Evolutionary conservation across 2,888 invertebrate species (phyloP).

Genomic region (Ormyrus rosae): DNA sequence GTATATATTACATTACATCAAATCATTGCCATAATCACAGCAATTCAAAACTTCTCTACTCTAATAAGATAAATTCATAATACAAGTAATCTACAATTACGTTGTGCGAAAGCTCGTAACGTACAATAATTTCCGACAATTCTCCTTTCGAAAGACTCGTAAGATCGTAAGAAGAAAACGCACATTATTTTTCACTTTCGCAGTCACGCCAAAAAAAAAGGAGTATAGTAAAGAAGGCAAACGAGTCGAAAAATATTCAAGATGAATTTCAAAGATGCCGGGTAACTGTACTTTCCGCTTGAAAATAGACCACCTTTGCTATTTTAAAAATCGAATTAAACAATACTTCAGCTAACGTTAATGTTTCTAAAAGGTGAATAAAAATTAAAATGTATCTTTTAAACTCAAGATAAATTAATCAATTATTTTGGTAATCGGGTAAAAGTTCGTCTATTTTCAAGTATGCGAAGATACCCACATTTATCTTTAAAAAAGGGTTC

Average conservation of each 20-base stretch:
- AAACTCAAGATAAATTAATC: neutral
- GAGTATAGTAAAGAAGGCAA: neutral
- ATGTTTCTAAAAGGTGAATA: neutral
- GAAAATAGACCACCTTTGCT: constrained; percentile 7
- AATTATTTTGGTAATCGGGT: too few species aligned
- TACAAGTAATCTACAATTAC: too few species aligned
- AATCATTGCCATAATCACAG: too few species aligned
- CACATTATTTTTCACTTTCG: constrained; percentile 37
- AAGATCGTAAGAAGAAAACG: constrained; percentile 24
- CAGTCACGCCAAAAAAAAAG: constrained; percentile 20
- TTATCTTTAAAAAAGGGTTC: constrained; percentile 3
- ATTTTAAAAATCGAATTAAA: neutral
- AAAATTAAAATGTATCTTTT: neutral
- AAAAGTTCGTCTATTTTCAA: constrained; percentile 16
- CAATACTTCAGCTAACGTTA: neutral
- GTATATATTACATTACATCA: constrained; percentile 14
- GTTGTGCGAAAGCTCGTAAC: neutral
- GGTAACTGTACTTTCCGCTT: constrained; percentile 11
- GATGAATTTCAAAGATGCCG: neutral
- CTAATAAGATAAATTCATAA: too few species aligned
- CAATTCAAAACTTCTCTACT: too few species aligned
- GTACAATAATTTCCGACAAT: constrained; percentile 31
- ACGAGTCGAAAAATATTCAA: constrained; percentile 10
- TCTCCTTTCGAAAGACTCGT: constrained; percentile 16
- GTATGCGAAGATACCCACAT: constrained; percentile 4